Percentiles rank a stretch among this genome's conserved stretches.
These are phyloP conservation scores for Sycophila texana DNA, from an alignment of 2,888 invertebrate species.

Conservation along the genomic window DNA sequence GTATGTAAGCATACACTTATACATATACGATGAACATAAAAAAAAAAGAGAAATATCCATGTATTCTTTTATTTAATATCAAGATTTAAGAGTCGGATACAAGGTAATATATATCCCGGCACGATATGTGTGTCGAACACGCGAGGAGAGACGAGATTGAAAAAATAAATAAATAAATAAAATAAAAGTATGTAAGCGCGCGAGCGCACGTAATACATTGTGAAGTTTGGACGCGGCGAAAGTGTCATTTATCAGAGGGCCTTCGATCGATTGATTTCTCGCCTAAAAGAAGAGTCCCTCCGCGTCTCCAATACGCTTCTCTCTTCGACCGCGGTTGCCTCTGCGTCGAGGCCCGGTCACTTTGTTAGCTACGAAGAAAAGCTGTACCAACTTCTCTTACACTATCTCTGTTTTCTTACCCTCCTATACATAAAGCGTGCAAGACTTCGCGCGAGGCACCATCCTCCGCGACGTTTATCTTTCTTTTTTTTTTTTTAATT, in stretches of 20 bases:
- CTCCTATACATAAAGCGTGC: neutral
- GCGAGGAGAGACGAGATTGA: too few species aligned
- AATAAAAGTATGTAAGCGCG: constrained; percentile 4
- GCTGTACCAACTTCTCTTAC: too few species aligned
- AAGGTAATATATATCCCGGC: constrained; percentile 13
- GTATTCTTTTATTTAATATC: constrained; percentile 48
- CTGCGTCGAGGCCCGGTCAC: constrained; percentile 20
- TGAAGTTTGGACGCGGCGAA: constrained; percentile 22
- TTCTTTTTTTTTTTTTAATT: too few species aligned
- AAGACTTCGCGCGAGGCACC: neutral
- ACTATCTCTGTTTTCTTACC: neutral
- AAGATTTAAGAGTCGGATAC: constrained; percentile 45
- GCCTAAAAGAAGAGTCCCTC: constrained; percentile 41
- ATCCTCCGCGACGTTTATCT: too few species aligned
- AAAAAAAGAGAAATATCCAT: constrained; percentile 28
- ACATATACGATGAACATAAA: constrained; percentile 1
- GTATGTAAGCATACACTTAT: constrained; percentile 15
- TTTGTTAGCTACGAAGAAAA: neutral
- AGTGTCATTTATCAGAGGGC: constrained; percentile 42
- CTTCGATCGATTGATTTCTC: constrained; percentile 40
- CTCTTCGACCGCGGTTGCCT: neutral
- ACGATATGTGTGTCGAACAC: neutral
- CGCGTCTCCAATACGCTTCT: neutral
- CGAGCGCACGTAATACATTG: neutral
- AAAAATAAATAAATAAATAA: neutral